Conservation (phyloP, 2,888 invertebrate genomes). For the Apamea monoglypha region DNA sequence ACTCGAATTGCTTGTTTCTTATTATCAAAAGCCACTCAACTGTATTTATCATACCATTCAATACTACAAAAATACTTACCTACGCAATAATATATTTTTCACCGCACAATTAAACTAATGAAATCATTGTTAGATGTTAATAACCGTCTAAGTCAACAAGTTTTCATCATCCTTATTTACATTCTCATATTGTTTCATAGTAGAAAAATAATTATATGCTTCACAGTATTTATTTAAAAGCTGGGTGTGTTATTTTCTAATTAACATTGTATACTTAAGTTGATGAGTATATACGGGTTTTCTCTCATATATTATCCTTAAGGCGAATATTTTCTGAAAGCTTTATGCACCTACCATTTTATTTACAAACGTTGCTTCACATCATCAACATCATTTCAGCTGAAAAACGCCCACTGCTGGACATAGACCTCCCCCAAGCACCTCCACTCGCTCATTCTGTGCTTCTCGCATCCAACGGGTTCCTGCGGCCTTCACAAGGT, state of each 20-base stretch:
- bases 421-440: too few relatives aligned
- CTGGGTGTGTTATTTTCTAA: neutral
- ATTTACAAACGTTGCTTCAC: too few relatives aligned
- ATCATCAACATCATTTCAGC: too few relatives aligned
- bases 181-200: neutral
- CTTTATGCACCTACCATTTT: neutral
- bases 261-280: neutral
- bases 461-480: too few relatives aligned
- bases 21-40: neutral
- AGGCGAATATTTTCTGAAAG: neutral
- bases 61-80: neutral
- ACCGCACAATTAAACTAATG: constrained; percentile 5
- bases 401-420: too few relatives aligned
- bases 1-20: neutral
- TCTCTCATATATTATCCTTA: neutral
- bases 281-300: neutral
- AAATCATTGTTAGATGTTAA: constrained; percentile 23
- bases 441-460: too few relatives aligned
- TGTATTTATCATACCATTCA: neutral
- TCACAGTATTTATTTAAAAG: constrained; percentile 1
- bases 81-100: neutral
- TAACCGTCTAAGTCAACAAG: constrained; percentile 10
- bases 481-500: too few relatives aligned
- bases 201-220: neutral
- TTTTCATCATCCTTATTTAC: constrained; percentile 8